A percentile compares a stretch with the other conserved stretches of the same genome.
Evolutionary conservation across 2,113 vertebrate species (phyloP).

Genomic region (Nothobranchius kuhntae): DNA sequence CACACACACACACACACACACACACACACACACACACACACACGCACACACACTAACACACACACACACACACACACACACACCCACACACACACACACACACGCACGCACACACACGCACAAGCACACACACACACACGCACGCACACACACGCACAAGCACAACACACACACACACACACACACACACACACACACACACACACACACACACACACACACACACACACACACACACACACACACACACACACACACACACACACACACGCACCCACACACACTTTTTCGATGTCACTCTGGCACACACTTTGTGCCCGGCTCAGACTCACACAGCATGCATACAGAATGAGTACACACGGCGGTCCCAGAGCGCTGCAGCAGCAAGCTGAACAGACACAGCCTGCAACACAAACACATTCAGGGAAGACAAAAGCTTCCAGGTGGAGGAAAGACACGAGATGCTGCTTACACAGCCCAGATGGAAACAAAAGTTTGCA

Average conservation of each 20-base stretch:
- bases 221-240: constrained; percentile 36
- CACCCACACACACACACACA: constrained; percentile 61
- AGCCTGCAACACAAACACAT: constrained; percentile 36
- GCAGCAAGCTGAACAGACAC: constrained; percentile 51
- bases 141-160: constrained; percentile 36
- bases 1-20: constrained; percentile 24
- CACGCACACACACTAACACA: too few relatives aligned
- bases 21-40: constrained; percentile 39
- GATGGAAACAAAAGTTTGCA: neutral
- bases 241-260: constrained; percentile 55
- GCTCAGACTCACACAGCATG: constrained; percentile 31
- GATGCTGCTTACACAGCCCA: neutral
- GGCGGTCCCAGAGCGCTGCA: constrained; percentile 54
- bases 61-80: constrained; percentile 36
- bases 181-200: constrained; percentile 25
- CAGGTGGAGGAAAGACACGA: constrained; percentile 4
- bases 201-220: constrained; percentile 37
- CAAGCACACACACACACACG: constrained; percentile 20
- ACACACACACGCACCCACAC: constrained; percentile 33
- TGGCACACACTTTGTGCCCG: constrained; percentile 5
- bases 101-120: constrained; percentile 1
- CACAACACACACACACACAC: constrained; percentile 17
- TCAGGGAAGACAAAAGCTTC: constrained; percentile 25
- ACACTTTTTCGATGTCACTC: neutral
- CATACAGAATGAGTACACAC: constrained; percentile 65